Evolutionary conservation across 2,113 vertebrate genomes (phyloP).

Genomic region (Ophiodon elongatus): DNA sequence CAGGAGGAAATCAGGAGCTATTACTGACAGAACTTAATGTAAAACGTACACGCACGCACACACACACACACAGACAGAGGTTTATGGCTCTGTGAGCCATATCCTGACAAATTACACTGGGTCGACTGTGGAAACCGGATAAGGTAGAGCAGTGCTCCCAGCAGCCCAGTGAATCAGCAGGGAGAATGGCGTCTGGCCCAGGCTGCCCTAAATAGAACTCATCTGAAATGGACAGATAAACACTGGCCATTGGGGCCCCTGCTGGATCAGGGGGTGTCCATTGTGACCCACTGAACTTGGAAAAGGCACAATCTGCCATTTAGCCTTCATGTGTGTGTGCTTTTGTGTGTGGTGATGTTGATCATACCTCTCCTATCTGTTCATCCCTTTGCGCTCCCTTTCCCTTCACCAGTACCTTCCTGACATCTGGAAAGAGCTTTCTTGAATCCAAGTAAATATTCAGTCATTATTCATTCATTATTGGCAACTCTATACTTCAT

Average conservation of each 20-base stretch:
- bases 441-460: conserved; percentile 28
- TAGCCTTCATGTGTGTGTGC: conserved; percentile 53
- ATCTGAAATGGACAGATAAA: conserved; percentile 84
- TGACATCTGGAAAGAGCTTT: too few species aligned
- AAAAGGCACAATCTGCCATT: conserved; percentile 75
- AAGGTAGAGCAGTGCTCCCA: conserved; percentile 79
- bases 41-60: conserved; percentile 45
- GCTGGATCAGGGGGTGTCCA: conserved; percentile 69
- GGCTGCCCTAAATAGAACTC: conserved; percentile 83
- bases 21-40: conserved; percentile 80
- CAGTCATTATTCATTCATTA: conserved; percentile 12
- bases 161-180: conserved; percentile 83
- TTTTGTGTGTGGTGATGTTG: conserved; percentile 7
- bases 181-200: conserved; percentile 81
- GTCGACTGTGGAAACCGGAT: conserved; percentile 83
- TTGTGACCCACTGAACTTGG: conserved; percentile 80
- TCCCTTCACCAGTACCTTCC: conserved; percentile 11
- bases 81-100: conserved; percentile 80
- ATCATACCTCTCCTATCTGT: conserved; percentile 21
- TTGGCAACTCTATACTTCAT: neutral
- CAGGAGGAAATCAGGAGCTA: conserved; percentile 75
- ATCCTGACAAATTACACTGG: conserved; percentile 83
- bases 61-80: conserved; percentile 34
- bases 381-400: conserved; percentile 19
- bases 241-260: conserved; percentile 74